These are phyloP conservation scores for Falco punctatus DNA, from an alignment of 2,113 vertebrate genomes.

Conservation along the genomic window DNA sequence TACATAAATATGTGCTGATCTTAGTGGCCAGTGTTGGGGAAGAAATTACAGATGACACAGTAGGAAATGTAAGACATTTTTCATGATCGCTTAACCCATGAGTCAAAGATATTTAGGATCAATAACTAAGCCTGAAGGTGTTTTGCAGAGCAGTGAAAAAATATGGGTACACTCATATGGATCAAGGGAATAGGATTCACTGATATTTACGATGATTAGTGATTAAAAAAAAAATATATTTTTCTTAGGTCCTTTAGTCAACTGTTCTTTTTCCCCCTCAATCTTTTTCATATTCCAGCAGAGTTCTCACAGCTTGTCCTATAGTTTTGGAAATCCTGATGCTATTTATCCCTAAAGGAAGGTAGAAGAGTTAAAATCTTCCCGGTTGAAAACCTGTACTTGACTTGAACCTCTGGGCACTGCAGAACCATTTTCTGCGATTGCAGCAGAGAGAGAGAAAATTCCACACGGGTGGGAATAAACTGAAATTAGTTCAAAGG, in stretches of 20 bases:
- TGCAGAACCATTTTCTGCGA: constrained; percentile 25
- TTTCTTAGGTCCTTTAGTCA: not conserved
- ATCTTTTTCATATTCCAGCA: not conserved
- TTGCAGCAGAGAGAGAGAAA: constrained; percentile 14
- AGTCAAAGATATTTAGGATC: not conserved
- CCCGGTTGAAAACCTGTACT: not conserved
- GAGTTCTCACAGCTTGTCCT: not conserved
- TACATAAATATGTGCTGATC: not conserved
- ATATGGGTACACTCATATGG: not conserved
- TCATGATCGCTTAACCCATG: not conserved
- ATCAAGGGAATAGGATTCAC: not conserved
- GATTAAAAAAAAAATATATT: not conserved
- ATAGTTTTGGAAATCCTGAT: not conserved
- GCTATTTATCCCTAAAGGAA: not conserved
- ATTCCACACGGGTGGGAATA: constrained; percentile 15
- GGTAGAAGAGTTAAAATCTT: not conserved
- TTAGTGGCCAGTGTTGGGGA: not conserved
- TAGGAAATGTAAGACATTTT: not conserved
- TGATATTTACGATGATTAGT: not conserved
- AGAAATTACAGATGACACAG: not conserved
- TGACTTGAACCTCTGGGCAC: not conserved
- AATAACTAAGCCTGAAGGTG: not conserved
- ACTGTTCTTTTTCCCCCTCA: not conserved
- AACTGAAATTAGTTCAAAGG: not conserved
- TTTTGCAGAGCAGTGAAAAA: not conserved